These are phyloP conservation scores for Cryptomyrus ogoouensis DNA, from an alignment of 2,113 vertebrate species.

Conservation along the genomic window DNA sequence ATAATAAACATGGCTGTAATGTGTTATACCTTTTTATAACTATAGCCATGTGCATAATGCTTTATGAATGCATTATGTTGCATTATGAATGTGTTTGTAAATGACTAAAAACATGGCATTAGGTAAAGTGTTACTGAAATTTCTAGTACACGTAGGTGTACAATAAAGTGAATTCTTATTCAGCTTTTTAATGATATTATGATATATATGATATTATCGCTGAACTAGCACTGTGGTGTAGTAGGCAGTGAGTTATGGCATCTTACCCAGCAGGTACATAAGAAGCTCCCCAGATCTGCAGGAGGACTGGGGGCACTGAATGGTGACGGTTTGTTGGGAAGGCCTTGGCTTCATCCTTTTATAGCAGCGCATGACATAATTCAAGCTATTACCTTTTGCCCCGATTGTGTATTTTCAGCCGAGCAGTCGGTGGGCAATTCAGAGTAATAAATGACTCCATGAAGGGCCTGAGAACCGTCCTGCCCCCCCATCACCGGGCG, in stretches of 20 bases:
- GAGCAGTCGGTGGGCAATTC: conserved; percentile 57
- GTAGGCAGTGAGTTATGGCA: neutral
- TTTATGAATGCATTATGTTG: no score
- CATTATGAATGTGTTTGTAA: no score
- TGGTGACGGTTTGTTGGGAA: neutral
- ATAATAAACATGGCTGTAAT: no score
- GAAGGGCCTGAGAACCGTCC: conserved; percentile 55
- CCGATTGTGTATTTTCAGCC: conserved; percentile 40
- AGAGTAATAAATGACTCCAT: conserved; percentile 70
- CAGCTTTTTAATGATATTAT: neutral
- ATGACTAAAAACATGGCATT: no score
- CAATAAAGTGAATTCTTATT: neutral
- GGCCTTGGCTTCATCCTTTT: conserved; percentile 4
- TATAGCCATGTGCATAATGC: no score
- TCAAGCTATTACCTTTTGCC: conserved; percentile 33
- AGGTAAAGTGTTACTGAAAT: neutral
- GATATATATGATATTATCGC: neutral
- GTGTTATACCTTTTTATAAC: no score
- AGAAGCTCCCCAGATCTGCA: neutral
- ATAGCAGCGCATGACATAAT: neutral
- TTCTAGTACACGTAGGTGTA: neutral
- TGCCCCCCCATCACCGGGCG: conserved; percentile 50
- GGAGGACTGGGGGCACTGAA: neutral
- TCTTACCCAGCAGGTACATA: neutral
- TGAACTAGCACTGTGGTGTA: neutral